Evolutionary conservation across 2,113 vertebrate species (phyloP).

Genomic region (Sebastes schlegelii): DNA sequence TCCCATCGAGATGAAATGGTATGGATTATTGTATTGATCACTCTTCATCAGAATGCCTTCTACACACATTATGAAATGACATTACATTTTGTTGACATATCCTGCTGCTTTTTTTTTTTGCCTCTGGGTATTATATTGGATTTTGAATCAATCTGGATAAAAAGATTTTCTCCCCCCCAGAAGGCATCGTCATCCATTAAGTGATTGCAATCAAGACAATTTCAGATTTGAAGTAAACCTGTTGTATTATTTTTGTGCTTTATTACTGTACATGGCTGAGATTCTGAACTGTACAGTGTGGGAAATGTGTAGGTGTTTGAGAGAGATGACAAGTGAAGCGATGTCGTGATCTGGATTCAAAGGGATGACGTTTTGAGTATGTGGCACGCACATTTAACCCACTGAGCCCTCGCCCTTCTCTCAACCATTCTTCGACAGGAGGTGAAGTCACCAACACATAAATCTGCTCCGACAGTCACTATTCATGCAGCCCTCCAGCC

Average conservation of each 20-base stretch:
- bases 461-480: background rate
- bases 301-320: background rate
- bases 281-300: background rate
- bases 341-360: background rate
- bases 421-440: background rate
- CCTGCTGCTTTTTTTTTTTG: no score
- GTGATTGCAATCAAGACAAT: background rate
- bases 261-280: background rate
- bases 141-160: background rate
- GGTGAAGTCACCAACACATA: slow-evolving; percentile 20
- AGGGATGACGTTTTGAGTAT: background rate
- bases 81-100: no score
- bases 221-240: background rate
- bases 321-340: background rate
- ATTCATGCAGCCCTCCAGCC: background rate
- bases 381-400: background rate
- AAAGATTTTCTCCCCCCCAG: background rate
- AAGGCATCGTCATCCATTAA: background rate
- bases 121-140: background rate
- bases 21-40: background rate
- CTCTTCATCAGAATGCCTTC: background rate
- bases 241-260: background rate
- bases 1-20: background rate
- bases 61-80: background rate
- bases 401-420: background rate